These are phyloP conservation scores for Pimephales promelas DNA, from an alignment of 2,113 vertebrate species.

Conservation along the genomic window DNA sequence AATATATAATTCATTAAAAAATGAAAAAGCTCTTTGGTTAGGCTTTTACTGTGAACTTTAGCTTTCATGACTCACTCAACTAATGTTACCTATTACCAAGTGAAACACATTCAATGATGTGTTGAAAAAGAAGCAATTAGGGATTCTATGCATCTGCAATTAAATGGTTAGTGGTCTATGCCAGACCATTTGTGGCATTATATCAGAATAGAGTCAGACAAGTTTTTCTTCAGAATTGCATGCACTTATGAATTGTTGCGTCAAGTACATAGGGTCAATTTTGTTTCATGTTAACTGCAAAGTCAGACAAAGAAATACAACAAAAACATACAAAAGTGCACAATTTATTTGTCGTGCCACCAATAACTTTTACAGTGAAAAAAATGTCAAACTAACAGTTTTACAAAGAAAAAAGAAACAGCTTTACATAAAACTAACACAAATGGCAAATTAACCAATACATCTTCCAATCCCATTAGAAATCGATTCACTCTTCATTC, in stretches of 20 bases:
- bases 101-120: background rate
- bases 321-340: constrained; percentile 58
- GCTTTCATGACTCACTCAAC: background rate
- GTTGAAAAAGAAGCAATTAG: background rate
- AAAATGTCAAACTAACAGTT: constrained; percentile 44
- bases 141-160: background rate
- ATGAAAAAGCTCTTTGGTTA: too few species aligned
- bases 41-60: background rate
- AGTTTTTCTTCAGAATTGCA: background rate
- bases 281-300: background rate
- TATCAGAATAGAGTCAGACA: background rate
- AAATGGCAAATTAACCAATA: constrained; percentile 48
- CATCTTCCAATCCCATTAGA: background rate
- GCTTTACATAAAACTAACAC: constrained; percentile 51
- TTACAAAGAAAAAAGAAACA: constrained; percentile 61
- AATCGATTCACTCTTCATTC: constrained; percentile 75
- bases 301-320: background rate
- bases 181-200: background rate
- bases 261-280: background rate
- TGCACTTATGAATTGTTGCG: background rate
- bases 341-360: constrained; percentile 56
- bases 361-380: constrained; percentile 46
- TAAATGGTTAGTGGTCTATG: background rate
- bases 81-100: background rate
- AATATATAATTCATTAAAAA: too few species aligned